Evolutionary conservation across 2,113 vertebrate species (phyloP).

Genomic region (Gorsachius goisagi): DNA sequence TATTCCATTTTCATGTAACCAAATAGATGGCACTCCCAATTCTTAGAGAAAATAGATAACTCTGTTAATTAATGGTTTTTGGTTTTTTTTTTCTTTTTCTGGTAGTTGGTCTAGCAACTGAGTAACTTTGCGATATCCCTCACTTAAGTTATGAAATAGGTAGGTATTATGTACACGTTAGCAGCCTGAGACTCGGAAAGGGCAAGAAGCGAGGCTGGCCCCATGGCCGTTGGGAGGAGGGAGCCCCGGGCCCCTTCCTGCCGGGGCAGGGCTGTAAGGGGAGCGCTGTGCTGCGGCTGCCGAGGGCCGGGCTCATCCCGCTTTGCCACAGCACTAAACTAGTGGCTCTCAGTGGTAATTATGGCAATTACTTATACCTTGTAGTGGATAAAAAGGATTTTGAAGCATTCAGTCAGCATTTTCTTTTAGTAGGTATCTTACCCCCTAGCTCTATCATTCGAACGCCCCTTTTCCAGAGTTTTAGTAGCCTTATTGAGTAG

Average conservation of each 20-base stretch:
- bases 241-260: not conserved
- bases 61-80: not conserved
- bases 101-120: not conserved
- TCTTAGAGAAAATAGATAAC: not conserved
- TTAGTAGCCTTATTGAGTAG: not conserved
- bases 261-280: no score
- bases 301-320: not conserved
- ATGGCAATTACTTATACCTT: not conserved
- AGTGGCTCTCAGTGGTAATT: not conserved
- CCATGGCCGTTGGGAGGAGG: fast-evolving
- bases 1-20: not conserved
- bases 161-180: not conserved
- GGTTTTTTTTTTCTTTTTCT: not conserved
- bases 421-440: not conserved
- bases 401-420: not conserved
- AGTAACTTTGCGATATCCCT: not conserved
- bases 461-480: not conserved
- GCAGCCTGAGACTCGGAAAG: not conserved
- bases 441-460: not conserved
- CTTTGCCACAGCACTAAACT: not conserved
- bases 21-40: not conserved
- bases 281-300: not conserved
- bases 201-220: fast-evolving
- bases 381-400: not conserved
- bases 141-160: not conserved